Evolutionary conservation across 1,140 invertebrate genomes (phyloP).

Genomic region (Cyclina sinensis): DNA sequence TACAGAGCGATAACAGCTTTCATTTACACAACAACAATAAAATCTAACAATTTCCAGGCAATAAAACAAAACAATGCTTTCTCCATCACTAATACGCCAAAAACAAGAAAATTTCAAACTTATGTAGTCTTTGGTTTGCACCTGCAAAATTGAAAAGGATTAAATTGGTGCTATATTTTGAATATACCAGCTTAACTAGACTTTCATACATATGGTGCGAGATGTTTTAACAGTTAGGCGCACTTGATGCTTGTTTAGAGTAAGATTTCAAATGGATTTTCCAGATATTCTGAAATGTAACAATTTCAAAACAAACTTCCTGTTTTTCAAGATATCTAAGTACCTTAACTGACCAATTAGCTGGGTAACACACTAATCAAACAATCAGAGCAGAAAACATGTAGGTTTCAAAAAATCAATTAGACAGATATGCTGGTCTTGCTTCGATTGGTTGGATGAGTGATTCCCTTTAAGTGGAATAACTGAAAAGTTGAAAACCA

Average conservation of each 20-base stretch:
- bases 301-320: conserved; percentile 54
- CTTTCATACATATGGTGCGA: conserved; percentile 37
- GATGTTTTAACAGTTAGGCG: conserved; percentile 30
- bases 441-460: not conserved
- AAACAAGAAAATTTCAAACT: conserved; percentile 35
- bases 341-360: conserved; percentile 55
- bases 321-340: conserved; percentile 53
- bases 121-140: conserved; percentile 28
- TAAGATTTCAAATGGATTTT: conserved; percentile 54
- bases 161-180: conserved; percentile 61
- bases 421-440: not conserved
- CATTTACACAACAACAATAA: conserved; percentile 25
- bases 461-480: not conserved
- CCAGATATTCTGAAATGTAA: conserved; percentile 45
- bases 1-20: conserved; percentile 10
- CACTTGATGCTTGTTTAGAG: conserved; percentile 10
- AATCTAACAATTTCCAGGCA: conserved; percentile 27
- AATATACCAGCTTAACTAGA: conserved; percentile 40
- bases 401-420: not conserved
- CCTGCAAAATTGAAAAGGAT: conserved; percentile 40
- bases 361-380: conserved; percentile 5
- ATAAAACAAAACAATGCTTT: conserved; percentile 46
- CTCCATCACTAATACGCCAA: not conserved
- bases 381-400: not conserved
- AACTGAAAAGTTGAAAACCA: not conserved